phyloP scores from a whole-genome alignment of 2,797 vertebrate species.

The Pteronotus mesoamericanus region DNA sequence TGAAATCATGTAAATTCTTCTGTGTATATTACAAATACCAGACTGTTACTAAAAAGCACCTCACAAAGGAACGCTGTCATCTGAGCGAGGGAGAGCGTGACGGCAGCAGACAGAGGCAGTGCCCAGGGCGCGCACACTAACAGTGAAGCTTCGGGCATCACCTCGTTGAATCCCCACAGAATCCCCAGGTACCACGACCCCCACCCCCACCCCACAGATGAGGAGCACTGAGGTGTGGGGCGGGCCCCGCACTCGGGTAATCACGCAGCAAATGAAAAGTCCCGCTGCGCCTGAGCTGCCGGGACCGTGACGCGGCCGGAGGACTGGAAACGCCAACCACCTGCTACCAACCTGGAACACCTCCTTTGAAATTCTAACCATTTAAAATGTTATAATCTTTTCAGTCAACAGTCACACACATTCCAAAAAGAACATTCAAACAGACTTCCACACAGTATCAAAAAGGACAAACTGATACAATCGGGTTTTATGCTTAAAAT shows the following conservation, averaged over 20 bases:
- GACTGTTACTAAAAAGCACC: background rate
- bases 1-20: background rate
- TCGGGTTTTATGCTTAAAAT: background rate
- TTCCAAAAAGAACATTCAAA: background rate
- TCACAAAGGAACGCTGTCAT: background rate
- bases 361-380: background rate
- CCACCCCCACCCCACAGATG: background rate
- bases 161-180: background rate
- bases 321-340: background rate
- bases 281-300: background rate
- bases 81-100: background rate
- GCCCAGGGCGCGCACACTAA: too few species aligned
- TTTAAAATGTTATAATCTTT: background rate
- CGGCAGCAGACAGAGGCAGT: background rate
- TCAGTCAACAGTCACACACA: background rate
- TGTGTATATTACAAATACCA: background rate
- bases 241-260: background rate
- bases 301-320: background rate
- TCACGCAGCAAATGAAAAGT: background rate
- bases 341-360: background rate
- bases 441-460: background rate
- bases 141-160: background rate
- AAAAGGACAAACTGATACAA: background rate
- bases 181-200: too few species aligned
- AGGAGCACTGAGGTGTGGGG: background rate